phyloP scores from a whole-genome alignment of 2,888 invertebrate genomes.

The Diogma glabrata region DNA sequence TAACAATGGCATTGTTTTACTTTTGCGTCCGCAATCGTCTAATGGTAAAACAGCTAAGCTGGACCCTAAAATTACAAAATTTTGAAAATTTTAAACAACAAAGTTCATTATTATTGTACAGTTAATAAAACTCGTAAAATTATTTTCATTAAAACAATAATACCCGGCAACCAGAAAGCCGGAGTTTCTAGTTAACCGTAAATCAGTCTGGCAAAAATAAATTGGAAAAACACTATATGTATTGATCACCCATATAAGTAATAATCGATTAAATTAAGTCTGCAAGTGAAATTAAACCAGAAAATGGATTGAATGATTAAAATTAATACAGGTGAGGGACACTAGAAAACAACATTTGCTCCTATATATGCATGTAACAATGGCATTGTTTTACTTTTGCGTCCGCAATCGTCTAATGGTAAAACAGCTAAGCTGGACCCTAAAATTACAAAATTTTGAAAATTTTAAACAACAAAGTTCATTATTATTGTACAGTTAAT shows the following conservation, averaged over 20 bases:
- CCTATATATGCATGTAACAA: constrained; percentile 76
- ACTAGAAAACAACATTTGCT: constrained; percentile 88
- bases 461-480: not conserved
- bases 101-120: no score
- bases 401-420: constrained; percentile 76
- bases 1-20: constrained; percentile 75
- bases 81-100: not conserved
- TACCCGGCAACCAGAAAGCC: no score
- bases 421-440: constrained; percentile 84
- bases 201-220: no score
- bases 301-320: no score
- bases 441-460: not conserved
- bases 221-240: no score
- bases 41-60: constrained; percentile 81
- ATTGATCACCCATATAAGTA: no score
- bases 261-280: no score
- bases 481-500: no score
- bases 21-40: constrained; percentile 79
- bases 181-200: no score
- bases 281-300: no score
- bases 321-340: no score
- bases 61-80: constrained; percentile 43
- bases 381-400: constrained; percentile 81
- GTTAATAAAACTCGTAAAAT: constrained; percentile 8
- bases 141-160: no score